phyloP scores from a whole-genome alignment of 2,113 vertebrate species.

The cattle (Bos taurus) region ARS-UCD2.0 NC_037329.1:61441001-61441500 shows the following conservation, averaged over 20 bases:
- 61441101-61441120: neutral
- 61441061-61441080: neutral
- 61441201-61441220: neutral
- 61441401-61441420: neutral
- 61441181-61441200: neutral
- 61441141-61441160: neutral
- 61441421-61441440: neutral
- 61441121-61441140: slow-evolving; percentile 15
- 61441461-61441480: neutral
- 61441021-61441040: neutral
- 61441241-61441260: neutral
- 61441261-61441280: neutral
- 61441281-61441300: neutral
- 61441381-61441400: neutral
- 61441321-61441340: neutral
- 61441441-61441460: neutral
- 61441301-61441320: neutral
- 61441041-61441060: neutral
- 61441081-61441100: neutral
- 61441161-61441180: neutral
- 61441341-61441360: neutral
- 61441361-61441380: neutral
- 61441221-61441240: neutral
- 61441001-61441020: neutral
- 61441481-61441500: neutral